Conservation (phyloP, 2,797 vertebrate genomes). For the Danio choprae region DNA sequence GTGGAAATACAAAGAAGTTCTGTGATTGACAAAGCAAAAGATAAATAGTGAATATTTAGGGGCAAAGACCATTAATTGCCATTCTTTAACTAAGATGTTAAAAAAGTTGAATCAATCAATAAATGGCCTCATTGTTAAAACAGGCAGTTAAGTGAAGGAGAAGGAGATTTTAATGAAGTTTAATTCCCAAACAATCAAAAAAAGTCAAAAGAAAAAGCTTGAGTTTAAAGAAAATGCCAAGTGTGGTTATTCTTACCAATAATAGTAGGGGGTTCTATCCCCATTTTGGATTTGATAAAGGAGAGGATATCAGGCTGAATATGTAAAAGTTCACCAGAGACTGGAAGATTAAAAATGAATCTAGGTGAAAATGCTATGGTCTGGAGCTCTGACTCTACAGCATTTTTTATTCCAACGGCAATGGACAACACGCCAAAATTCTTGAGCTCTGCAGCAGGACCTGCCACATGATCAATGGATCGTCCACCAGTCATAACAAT, state of each 20-base stretch:
- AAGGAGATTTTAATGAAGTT: slow-evolving; percentile 2
- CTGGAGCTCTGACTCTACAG: slow-evolving; percentile 69
- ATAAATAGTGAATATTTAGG: slow-evolving; percentile 30
- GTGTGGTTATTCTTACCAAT: slow-evolving; percentile 72
- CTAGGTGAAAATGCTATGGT: slow-evolving; percentile 71
- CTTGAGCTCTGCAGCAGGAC: slow-evolving; percentile 71
- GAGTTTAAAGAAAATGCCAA: slow-evolving; percentile 3
- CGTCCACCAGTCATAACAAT: slow-evolving; percentile 51
- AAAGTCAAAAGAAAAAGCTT: slow-evolving; percentile 12
- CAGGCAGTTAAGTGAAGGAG: slow-evolving; percentile 27
- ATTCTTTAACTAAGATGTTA: slow-evolving; percentile 13
- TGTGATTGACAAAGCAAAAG: slow-evolving; percentile 19
- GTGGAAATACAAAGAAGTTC: slow-evolving; percentile 13
- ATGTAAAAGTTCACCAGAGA: slow-evolving; percentile 77
- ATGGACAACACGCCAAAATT: slow-evolving; percentile 70
- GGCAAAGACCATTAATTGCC: slow-evolving; percentile 28
- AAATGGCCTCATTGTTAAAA: slow-evolving; percentile 19
- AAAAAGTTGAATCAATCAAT: slow-evolving; percentile 29
- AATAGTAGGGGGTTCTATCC: slow-evolving; percentile 66
- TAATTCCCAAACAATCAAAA: slow-evolving; percentile 7
- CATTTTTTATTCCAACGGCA: slow-evolving; percentile 54
- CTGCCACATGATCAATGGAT: slow-evolving; percentile 52
- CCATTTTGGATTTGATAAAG: slow-evolving; percentile 73
- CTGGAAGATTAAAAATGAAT: slow-evolving; percentile 74
- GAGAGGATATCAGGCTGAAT: slow-evolving; percentile 74